Evolutionary conservation across 2,797 vertebrate species (phyloP).

Genomic region (Peromyscus attwateri): DNA sequence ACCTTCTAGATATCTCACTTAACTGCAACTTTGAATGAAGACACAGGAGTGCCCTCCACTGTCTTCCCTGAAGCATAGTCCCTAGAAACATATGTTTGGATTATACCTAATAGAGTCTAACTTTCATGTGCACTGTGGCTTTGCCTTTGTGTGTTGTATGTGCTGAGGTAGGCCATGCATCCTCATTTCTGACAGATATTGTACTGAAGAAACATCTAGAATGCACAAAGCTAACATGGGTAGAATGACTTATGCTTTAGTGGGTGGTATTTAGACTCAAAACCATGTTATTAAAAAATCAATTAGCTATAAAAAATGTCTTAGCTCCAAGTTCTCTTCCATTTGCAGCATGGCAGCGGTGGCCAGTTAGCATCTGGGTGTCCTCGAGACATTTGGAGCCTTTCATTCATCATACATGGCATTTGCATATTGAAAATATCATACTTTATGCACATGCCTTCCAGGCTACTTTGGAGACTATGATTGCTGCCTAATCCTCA

Average conservation of each 20-base stretch:
- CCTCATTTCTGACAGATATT: background rate
- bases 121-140: background rate
- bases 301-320: conserved; percentile 85
- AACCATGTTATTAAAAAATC: conserved; percentile 85
- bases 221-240: conserved; percentile 61
- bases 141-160: background rate
- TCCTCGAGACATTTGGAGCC: conserved; percentile 88
- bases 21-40: background rate
- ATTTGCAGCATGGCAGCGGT: conserved; percentile 81
- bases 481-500: conserved; percentile 86
- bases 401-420: conserved; percentile 89
- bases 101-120: background rate
- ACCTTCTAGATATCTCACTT: background rate
- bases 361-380: conserved; percentile 89
- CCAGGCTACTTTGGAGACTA: conserved; percentile 85
- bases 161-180: background rate
- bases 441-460: conserved; percentile 87
- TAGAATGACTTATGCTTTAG: conserved; percentile 82
- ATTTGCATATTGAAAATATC: conserved; percentile 90
- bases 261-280: conserved; percentile 84
- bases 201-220: background rate
- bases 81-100: background rate
- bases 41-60: background rate
- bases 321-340: conserved; percentile 83
- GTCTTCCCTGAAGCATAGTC: background rate